phyloP scores from a whole-genome alignment of 2,797 vertebrate genomes.

The Chelonia mydas region DNA sequence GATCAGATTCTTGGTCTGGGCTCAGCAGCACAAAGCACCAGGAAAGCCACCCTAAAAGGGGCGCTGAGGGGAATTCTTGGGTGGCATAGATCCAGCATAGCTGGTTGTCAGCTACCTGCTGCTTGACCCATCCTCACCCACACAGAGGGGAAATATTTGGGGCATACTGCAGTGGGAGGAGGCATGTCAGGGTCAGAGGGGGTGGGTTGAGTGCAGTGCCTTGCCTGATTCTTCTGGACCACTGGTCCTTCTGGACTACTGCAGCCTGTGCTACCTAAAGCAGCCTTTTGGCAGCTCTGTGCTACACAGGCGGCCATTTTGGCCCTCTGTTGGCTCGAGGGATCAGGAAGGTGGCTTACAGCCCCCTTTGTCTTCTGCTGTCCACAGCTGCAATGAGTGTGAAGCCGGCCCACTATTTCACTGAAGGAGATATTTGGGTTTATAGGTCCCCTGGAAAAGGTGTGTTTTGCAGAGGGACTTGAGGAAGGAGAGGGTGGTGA shows the following conservation, averaged over 20 bases:
- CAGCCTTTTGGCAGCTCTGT: not conserved
- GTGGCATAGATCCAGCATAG: not conserved
- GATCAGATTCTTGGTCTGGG: not conserved
- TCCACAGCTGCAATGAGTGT: not conserved
- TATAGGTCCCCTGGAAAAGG: rapidly evolving
- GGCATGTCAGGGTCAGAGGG: not conserved
- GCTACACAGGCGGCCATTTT: not conserved
- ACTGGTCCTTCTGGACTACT: not conserved
- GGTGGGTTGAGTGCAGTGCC: not conserved
- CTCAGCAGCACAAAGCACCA: not conserved
- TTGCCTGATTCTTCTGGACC: not conserved
- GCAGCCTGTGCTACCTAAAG: not conserved
- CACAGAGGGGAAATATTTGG: not conserved
- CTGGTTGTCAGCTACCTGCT: not conserved
- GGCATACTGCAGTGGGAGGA: not conserved
- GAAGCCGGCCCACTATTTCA: not conserved
- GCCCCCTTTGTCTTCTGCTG: not conserved
- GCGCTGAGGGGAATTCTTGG: not conserved
- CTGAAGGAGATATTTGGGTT: not conserved
- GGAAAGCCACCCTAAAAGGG: not conserved
- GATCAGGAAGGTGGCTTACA: not conserved
- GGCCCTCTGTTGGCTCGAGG: not conserved
- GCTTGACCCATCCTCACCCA: not conserved
- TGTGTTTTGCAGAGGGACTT: rapidly evolving
- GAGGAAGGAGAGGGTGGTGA: not conserved